Base-by-base conservation (phyloP, 1,140 invertebrate species). In the Phthorimaea operculella region DNA sequence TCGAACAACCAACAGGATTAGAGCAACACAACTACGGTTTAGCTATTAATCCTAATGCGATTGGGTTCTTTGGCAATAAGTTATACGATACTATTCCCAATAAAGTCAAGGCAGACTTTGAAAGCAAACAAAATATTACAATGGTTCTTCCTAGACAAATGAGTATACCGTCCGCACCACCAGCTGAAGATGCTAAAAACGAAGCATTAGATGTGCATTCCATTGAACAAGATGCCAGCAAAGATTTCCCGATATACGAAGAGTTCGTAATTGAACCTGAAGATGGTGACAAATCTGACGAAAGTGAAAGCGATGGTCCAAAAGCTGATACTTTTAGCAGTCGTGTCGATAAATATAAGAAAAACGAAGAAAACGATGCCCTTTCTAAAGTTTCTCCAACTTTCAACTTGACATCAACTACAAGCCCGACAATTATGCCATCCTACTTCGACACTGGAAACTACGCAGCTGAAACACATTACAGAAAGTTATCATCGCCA, bases 391-490 rank as follows among this genome's bases (percentile, higher is more conserved):
- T 9, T 16, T 47, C 44, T 1, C 14, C 44, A 4, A 16, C 15
- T 15, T 60, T 62, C 47, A 59, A 61, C n/a, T 10, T 69, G n/a
- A 53, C 61, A 4, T 60, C 67, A 21, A 58, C 66, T 0, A 58
- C 57, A 0, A 71, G 60, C 54, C 69, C 76, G 21, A 61, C 67
- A 5, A 66, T 74, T 21, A 77, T 83, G 34, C 71, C 77, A 1
- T 85, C 82, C 0, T 85, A 85, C 62, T 85, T 85, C 51, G 82
- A 85, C 49, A 85, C 82, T 0, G 82, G 82, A 21, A 83, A 85
- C 55, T 85, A 77, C 55, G 82, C 82, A 1, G 82, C 66, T 21
- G 82, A 85, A 49, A 73, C 72, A 34, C 76, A 83, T 54, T 82
- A 76, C 33, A 73, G 59, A 52, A 83, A 83, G 39, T 28, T 28